Percentiles rank a stretch among this genome's conserved stretches.
phyloP scores from a whole-genome alignment of 1,140 invertebrate genomes.

The Drosophila asahinai region DNA sequence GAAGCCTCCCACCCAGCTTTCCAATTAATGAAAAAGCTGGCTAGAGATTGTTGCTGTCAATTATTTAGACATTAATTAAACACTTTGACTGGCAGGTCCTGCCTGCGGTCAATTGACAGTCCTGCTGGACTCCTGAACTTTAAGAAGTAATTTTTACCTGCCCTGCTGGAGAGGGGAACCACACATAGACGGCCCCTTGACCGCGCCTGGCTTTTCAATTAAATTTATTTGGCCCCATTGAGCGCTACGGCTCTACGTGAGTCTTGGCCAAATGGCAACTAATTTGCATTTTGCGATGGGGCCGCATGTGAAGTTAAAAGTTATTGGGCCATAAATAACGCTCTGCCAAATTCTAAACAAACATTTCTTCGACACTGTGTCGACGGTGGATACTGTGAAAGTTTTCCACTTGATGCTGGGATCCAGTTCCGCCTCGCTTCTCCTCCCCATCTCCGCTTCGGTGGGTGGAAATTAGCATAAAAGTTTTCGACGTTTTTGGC shows the following conservation, averaged over 20 bases:
- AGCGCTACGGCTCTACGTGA: constrained; percentile 39
- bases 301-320: constrained; percentile 80
- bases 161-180: not conserved
- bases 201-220: constrained; percentile 48
- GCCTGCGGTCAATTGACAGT: constrained; percentile 56
- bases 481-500: constrained; percentile 53
- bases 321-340: constrained; percentile 82
- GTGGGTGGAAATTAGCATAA: constrained; percentile 77
- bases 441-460: constrained; percentile 2
- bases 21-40: constrained; percentile 28
- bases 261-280: constrained; percentile 63
- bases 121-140: constrained; percentile 1
- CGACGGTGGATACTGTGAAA: constrained; percentile 65
- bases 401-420: constrained; percentile 73
- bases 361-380: constrained; percentile 69
- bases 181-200: not conserved
- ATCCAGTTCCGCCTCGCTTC: constrained; percentile 8
- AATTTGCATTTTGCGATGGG: constrained; percentile 67
- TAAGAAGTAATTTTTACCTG: constrained; percentile 14
- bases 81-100: constrained; percentile 47
- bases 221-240: constrained; percentile 55
- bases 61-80: constrained; percentile 75
- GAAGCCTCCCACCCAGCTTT: not conserved
- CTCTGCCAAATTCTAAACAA: constrained; percentile 78
- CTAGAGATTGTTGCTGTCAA: constrained; percentile 59